A percentile compares a stretch with the other conserved stretches of the same genome.
phyloP scores from a whole-genome alignment of 2,888 invertebrate species.

The Xestoiulus laeticollis region DNA sequence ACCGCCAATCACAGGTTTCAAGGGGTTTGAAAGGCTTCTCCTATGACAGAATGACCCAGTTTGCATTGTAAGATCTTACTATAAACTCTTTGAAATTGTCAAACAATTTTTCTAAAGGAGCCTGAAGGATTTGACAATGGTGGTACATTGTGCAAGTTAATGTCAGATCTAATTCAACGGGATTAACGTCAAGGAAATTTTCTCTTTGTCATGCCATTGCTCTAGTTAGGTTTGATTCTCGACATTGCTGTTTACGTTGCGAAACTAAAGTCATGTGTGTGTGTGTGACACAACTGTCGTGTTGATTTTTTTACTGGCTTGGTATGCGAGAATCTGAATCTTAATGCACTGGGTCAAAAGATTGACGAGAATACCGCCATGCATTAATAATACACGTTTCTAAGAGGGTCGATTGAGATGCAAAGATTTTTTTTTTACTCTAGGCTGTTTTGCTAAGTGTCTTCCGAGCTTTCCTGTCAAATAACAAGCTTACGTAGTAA shows the following conservation, averaged over 20 bases:
- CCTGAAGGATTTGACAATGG: no score
- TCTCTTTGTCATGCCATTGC: no score
- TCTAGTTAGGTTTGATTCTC: no score
- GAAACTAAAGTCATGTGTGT: neutral
- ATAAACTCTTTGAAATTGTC: no score
- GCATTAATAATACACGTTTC: slow-evolving; percentile 10
- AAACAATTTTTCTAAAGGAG: no score
- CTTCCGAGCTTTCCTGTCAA: slow-evolving; percentile 1
- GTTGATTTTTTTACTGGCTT: neutral
- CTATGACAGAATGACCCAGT: no score
- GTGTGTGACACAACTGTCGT: neutral
- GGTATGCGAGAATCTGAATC: neutral
- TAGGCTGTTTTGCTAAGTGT: neutral
- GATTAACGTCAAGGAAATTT: no score
- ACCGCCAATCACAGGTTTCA: no score
- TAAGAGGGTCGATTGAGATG: neutral
- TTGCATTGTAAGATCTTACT: no score
- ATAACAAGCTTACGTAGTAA: neutral
- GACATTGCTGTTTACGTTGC: neutral
- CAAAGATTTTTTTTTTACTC: neutral
- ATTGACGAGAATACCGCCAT: neutral
- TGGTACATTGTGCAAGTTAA: no score
- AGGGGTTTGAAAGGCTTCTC: no score
- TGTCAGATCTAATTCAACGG: no score
- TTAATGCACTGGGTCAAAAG: neutral